phyloP scores from a whole-genome alignment of 2,888 invertebrate genomes.

The Hecatera dysodea region DNA sequence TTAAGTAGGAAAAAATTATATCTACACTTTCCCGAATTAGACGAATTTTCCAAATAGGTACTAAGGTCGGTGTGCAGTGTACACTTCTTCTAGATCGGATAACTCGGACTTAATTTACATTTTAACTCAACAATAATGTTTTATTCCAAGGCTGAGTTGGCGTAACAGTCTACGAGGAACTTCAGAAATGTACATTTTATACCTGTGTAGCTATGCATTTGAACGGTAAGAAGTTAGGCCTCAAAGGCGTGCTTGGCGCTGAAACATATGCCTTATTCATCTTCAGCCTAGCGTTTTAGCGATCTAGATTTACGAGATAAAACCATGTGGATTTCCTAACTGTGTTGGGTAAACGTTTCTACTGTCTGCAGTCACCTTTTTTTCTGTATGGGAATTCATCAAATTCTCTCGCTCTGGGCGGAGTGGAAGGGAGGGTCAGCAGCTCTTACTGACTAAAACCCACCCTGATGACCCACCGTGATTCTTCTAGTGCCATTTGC shows the following conservation, averaged over 20 bases:
- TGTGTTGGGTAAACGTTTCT: background rate
- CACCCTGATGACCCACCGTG: too few relatives aligned
- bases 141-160: conserved; percentile 15
- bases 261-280: conserved; percentile 42
- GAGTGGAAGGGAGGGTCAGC: too few relatives aligned
- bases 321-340: background rate
- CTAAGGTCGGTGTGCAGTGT: background rate
- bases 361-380: too few relatives aligned
- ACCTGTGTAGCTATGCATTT: conserved; percentile 34
- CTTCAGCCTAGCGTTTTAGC: conserved; percentile 3
- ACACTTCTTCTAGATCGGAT: background rate
- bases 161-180: conserved; percentile 3
- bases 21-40: too few relatives aligned
- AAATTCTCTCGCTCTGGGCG: too few relatives aligned
- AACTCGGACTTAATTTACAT: conserved; percentile 27
- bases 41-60: too few relatives aligned
- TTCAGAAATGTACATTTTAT: conserved; percentile 43
- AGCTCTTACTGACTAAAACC: too few relatives aligned
- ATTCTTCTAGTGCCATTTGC: too few relatives aligned
- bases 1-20: too few relatives aligned
- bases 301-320: background rate
- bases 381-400: too few relatives aligned
- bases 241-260: conserved; percentile 29
- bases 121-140: conserved; percentile 28
- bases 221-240: conserved; percentile 37